phyloP scores from a whole-genome alignment of 2,113 vertebrate genomes.

The Seriola aureovittata region DNA sequence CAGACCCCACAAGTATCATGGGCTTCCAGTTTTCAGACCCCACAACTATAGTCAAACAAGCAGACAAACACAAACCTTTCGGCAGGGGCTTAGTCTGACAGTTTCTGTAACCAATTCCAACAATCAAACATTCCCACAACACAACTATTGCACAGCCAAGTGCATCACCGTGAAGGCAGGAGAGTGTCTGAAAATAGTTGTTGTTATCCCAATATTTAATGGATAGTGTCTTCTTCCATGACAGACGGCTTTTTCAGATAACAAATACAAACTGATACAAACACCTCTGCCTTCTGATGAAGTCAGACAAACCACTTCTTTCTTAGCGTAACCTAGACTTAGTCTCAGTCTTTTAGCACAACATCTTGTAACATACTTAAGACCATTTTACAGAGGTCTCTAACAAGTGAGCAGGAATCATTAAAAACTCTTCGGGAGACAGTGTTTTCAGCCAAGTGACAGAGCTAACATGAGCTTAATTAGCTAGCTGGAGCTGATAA shows the following conservation, averaged over 20 bases:
- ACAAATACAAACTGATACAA: neutral
- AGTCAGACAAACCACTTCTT: neutral
- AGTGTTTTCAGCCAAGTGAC: neutral
- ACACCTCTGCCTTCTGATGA: neutral
- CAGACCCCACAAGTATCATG: too few relatives aligned
- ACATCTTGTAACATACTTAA: too few relatives aligned
- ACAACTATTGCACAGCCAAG: neutral
- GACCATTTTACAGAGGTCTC: too few relatives aligned
- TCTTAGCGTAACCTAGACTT: neutral
- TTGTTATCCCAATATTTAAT: slow-evolving; percentile 33
- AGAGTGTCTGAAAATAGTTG: slow-evolving; percentile 12
- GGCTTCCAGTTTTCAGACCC: too few relatives aligned
- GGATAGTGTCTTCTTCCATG: neutral
- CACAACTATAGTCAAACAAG: too few relatives aligned
- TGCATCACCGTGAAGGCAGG: slow-evolving; percentile 1
- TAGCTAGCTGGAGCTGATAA: neutral
- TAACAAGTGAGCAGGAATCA: neutral
- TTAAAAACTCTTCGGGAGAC: neutral
- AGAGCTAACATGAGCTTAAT: too few relatives aligned
- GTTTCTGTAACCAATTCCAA: neutral
- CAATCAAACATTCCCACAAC: neutral
- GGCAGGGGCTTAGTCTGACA: neutral
- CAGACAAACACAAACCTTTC: too few relatives aligned
- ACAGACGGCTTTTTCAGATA: neutral
- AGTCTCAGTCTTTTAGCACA: neutral